Conservation (phyloP, 2,113 vertebrate genomes). For the Myrmophylax atrothorax region DNA sequence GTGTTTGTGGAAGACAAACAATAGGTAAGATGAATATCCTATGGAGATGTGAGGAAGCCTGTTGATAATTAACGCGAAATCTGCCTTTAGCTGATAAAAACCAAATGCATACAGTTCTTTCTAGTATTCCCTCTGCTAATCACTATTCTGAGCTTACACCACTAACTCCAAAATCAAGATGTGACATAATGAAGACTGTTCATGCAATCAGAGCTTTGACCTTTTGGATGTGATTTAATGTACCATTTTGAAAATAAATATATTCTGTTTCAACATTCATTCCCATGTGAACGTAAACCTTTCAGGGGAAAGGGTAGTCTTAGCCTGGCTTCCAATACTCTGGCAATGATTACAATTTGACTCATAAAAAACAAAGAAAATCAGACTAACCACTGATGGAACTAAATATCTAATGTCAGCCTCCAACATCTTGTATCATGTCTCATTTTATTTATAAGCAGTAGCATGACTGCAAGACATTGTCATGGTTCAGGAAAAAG, state of each 20-base stretch:
- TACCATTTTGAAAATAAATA: background rate
- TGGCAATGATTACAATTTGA: background rate
- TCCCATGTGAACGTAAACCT: background rate
- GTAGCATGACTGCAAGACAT: background rate
- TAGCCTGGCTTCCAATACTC: background rate
- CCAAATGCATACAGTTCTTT: background rate
- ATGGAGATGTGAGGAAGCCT: background rate
- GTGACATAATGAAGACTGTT: background rate
- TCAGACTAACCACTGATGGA: background rate
- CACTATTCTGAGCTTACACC: background rate
- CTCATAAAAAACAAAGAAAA: background rate
- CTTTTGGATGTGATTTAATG: background rate
- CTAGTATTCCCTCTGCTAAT: background rate
- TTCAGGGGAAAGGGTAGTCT: background rate
- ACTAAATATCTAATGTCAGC: background rate
- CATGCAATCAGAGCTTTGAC: background rate
- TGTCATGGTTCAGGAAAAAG: background rate
- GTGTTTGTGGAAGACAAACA: background rate
- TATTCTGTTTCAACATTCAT: background rate
- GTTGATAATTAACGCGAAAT: background rate
- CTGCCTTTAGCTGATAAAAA: background rate
- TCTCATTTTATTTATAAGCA: background rate
- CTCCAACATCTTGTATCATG: background rate
- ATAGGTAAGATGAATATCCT: background rate
- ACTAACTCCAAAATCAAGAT: background rate